Base-by-base conservation (phyloP, 2,797 vertebrate genomes). In the Pantherophis vulpinus region DNA sequence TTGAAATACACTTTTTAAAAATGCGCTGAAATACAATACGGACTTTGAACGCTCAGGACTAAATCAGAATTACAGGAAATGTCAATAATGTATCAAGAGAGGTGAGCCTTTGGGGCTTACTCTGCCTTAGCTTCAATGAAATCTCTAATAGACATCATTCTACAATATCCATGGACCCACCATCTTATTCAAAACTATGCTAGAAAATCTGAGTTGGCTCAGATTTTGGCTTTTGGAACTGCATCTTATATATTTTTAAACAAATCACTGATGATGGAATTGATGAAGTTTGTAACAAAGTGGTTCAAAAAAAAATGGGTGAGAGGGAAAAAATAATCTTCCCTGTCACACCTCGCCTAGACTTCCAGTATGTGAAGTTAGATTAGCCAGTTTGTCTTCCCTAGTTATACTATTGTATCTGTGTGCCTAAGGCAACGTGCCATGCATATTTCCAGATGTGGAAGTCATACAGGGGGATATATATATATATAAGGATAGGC, bases 41-140 rank as follows among this genome's bases (percentile, higher is more conserved):
- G 94, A 92, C 87, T 87, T 87, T 94, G 79, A 95, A 70, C 11
- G n/a, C 93, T 54, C 91, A 88, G 11, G 20, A 91, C 20, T 18
- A 92, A 94, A 61, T 88, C 32, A 63, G 92, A 86, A 86, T 70
- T 89, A 86, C 55, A 61, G 94, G 90, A 93, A 55, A 92, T 91
- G 89, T 95, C 94, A 96, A 93, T 95, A 92, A n/a, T 79, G 88
- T 74, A 95, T 5, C 0, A 94, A 90, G 93, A 59, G 70, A 59
- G 79, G 70, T 94, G 94, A 96, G 92, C 94, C 91, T 87, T 94
- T 95, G 93, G 95, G 93, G 93, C 32, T 94, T 94, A 94, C 90
- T 96, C 79, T 95, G 91, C 93, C 86, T 96, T 95, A 93, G 93
- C 92, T 93, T 94, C 60, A 94, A 63, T 94, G 55, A 93, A 88